These are phyloP conservation scores for Scaeva pyrastri DNA, from an alignment of 2,888 invertebrate species.

Conservation along the genomic window DNA sequence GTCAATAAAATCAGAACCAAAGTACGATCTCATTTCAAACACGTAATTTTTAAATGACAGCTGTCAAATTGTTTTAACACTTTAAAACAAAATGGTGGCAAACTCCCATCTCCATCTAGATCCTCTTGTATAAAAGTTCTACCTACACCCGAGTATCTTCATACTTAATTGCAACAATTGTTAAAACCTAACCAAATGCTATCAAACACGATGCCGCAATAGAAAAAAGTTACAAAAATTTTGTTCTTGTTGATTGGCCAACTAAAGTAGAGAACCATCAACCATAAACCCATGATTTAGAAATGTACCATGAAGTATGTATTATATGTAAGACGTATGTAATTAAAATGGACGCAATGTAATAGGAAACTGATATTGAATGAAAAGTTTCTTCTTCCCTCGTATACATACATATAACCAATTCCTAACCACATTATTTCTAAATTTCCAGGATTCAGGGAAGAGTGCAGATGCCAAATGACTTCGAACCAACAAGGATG, in stretches of 20 bases:
- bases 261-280: neutral
- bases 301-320: constrained; percentile 25
- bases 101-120: too few species aligned
- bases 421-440: neutral
- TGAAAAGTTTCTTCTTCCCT: constrained; percentile 45
- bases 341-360: constrained; percentile 63
- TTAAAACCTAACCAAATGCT: neutral
- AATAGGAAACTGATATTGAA: constrained; percentile 44
- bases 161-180: constrained; percentile 48
- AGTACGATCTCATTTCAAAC: too few species aligned
- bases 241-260: constrained; percentile 21
- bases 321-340: neutral
- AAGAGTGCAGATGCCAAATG: constrained; percentile 6
- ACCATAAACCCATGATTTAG: constrained; percentile 19
- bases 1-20: too few species aligned
- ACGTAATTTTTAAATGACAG: too few species aligned
- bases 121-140: too few species aligned
- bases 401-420: too few species aligned
- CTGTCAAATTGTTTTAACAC: too few species aligned
- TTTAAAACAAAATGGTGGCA: too few species aligned
- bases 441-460: too few species aligned
- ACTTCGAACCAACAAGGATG: constrained; percentile 3
- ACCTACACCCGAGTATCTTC: neutral
- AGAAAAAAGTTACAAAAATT: constrained; percentile 9
- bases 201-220: constrained; percentile 18